Base-by-base conservation (phyloP, 2,888 invertebrate species). In the Leucophora obtusa region DNA sequence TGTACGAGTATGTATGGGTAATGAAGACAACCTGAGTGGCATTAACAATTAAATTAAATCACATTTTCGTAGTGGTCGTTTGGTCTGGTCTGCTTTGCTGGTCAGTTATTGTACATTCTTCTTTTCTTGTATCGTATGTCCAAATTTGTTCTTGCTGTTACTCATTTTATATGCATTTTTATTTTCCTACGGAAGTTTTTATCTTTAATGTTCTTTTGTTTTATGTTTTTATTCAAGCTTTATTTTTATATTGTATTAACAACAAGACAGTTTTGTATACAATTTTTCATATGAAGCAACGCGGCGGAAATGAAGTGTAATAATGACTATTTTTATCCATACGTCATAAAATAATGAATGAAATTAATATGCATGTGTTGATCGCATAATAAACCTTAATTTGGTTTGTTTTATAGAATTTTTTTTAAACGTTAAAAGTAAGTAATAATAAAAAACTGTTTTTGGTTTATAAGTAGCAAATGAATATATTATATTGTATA, bases 21-120 rank as follows among this genome's bases (percentile, higher is more conserved):
- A 62, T 51, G 43, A 69, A 68, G 58, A 65, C 59, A 72, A 68
- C 69, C 65, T 81, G 76, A 81, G 65, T 70, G 59, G 76, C 80
- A 81, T 76, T 73, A 60, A 69, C 76, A 76, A 77, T 77, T 77
- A 73, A 70, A 81, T 81, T 73, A 70, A 81, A 77, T 73, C 59
- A 62, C 76, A 69, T n/a, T 28, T 28, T 18, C 38, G 24, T 50
- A 59, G 73, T 47, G 33, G 70, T 51, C 58, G 1, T 21, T 18
- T 28, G 38, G 54, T 54, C 51, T 43, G 58, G 58, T 43, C 33
- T 50, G 50, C 15, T 47, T 56, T 59, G 6, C 58, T 56, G 63
- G 24, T 58, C 35, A n/a, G n/a, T 35, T 17, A 5, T 38, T 33
- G 53, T 54, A 17, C 24, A 53, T 69, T 15, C 38, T 56, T 24